Evolutionary conservation across 2,797 vertebrate genomes (phyloP).

Genomic region (Rhyacichthys aspro): DNA sequence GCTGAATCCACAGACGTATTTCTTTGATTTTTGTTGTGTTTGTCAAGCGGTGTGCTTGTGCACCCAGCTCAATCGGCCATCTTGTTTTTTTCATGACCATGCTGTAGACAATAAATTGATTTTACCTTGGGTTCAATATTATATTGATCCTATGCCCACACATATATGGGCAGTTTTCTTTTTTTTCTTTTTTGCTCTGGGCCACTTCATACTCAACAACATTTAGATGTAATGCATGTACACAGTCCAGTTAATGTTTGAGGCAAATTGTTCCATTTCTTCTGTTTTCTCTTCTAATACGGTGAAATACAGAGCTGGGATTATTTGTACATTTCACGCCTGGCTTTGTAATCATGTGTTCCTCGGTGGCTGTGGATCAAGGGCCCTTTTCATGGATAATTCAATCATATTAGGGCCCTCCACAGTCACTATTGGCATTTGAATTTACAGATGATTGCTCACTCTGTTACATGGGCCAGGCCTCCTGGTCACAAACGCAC

Average conservation of each 20-base stretch:
- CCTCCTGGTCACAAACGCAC: neutral
- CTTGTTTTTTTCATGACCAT: no score
- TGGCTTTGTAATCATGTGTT: conserved; percentile 25
- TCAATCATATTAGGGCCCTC: conserved; percentile 22
- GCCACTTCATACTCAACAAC: no score
- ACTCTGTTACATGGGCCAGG: conserved; percentile 10
- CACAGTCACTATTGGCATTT: conserved; percentile 14
- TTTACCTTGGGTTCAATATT: neutral
- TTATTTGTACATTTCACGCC: conserved; percentile 17
- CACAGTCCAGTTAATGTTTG: neutral
- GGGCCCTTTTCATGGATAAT: conserved; percentile 32
- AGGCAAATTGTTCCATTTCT: conserved; percentile 5
- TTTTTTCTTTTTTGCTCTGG: no score
- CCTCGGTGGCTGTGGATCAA: conserved; percentile 6
- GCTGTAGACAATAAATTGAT: no score
- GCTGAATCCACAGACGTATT: no score
- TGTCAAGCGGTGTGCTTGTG: no score
- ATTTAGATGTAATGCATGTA: neutral
- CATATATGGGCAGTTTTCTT: neutral
- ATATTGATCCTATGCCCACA: no score
- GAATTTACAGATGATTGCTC: conserved; percentile 22
- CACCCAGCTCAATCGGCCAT: no score
- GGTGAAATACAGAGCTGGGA: conserved; percentile 4
- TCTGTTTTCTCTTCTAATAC: conserved; percentile 13
- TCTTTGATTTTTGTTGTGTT: no score